A percentile compares a stretch with the other conserved stretches of the same genome.
These are phyloP conservation scores for Heliconius hermathena DNA, from an alignment of 1,140 invertebrate genomes.

Conservation along the genomic window DNA sequence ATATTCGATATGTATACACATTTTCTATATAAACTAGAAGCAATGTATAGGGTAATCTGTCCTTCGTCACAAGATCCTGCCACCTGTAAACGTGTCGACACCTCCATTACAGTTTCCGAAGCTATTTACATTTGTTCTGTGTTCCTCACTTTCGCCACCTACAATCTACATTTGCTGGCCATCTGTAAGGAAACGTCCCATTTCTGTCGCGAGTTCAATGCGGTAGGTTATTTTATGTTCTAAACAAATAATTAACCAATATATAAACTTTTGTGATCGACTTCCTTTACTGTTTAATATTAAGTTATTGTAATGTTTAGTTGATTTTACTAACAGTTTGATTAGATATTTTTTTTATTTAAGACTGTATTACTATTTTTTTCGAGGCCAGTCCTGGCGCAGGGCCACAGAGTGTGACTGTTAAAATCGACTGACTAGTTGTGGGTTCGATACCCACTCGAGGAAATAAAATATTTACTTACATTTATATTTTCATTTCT, in stretches of 20 bases:
- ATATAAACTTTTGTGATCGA: neutral
- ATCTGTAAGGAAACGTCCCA: slow-evolving; percentile 34
- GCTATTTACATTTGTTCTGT: slow-evolving; percentile 62
- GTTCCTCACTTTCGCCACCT: slow-evolving; percentile 51
- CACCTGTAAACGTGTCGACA: slow-evolving; percentile 69
- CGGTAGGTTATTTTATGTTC: slow-evolving; percentile 22
- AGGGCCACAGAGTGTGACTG: too few relatives aligned
- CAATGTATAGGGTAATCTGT: slow-evolving; percentile 13
- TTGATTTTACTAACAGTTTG: too few relatives aligned
- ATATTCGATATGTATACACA: neutral
- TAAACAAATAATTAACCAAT: slow-evolving; percentile 10
- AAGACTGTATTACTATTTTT: too few relatives aligned
- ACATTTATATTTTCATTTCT: too few relatives aligned
- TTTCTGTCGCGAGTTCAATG: slow-evolving; percentile 16
- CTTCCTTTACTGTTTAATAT: neutral
- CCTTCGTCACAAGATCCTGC: slow-evolving; percentile 41
- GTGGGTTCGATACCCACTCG: too few relatives aligned
- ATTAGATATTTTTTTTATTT: too few relatives aligned
- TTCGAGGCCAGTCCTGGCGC: too few relatives aligned
- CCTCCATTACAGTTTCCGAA: slow-evolving; percentile 66
- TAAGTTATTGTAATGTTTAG: neutral
- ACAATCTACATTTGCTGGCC: slow-evolving; percentile 38
- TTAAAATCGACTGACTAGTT: too few relatives aligned
- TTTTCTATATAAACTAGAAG: neutral
- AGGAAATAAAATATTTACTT: too few relatives aligned